Base-by-base conservation (phyloP, 2,888 invertebrate species). In the Eupithecia vulgata region DNA sequence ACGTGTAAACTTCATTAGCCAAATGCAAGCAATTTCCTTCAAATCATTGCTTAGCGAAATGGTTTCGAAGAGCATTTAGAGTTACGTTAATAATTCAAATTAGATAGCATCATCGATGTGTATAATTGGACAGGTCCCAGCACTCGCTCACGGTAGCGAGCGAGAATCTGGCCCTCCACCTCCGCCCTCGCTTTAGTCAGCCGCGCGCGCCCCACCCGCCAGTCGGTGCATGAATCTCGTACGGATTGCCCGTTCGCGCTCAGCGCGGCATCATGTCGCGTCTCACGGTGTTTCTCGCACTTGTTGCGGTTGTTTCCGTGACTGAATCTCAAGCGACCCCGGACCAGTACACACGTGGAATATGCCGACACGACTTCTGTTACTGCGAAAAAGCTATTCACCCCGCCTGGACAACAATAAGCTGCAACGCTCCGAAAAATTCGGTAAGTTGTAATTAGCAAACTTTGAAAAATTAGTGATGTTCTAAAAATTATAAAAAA, bases 321-420 rank as follows among this genome's bases (percentile, higher is more conserved):
- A 57, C 57, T 57, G 5, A 57, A 76, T 81, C 82, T 70, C 79
- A 73, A 74, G 85, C 78, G 81, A 83, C 66, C 75, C 81, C 68
- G 75, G 79, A 68, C 70, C 78, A 72, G 40, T 52, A 45, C 34
- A 25, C 65, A 3, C 62, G 57, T 15, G 93, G 94, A 72, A 90
- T 96, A 79, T 96, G 96, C 87, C 78, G 81, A 25, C 70, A 84
- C 52, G 90, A 90, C 73, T 95, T 94, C 81, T 96, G 96, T 90
- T 93, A 92, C 80, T 96, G 96, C 87, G 90, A 91, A 59, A 90
- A 94, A 68, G 95, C 93, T 69, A 92, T 93, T 40, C 95, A 95
- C 80, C 95, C 95, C 65, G 88, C 87, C 67, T 96, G 96, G 96
- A 95, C 95, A 82, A 94, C 91, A 81, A 94, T 96, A 84, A 96